Evolutionary conservation across 1,140 invertebrate genomes (phyloP).

Genomic region (Hyphantria cunea): DNA sequence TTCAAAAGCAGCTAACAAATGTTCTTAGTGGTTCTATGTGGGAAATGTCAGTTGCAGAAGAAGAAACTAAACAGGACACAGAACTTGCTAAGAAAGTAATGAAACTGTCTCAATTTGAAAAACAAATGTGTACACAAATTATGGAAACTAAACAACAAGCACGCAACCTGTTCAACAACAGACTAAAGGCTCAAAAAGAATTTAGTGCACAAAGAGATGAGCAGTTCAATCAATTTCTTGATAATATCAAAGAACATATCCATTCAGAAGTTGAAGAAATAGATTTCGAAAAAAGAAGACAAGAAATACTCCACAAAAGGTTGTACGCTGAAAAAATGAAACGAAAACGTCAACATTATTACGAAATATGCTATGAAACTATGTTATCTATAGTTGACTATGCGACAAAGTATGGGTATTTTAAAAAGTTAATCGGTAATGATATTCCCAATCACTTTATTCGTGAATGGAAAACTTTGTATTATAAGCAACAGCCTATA

Average conservation of each 20-base stretch:
- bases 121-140: slow-evolving; percentile 83
- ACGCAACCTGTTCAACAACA: slow-evolving; percentile 79
- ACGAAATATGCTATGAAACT: slow-evolving; percentile 78
- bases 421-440: slow-evolving; percentile 63
- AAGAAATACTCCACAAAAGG: slow-evolving; percentile 78
- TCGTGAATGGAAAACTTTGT: slow-evolving; percentile 81
- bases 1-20: slow-evolving; percentile 68
- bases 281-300: slow-evolving; percentile 79
- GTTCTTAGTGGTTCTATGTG: slow-evolving; percentile 62
- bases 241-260: slow-evolving; percentile 73
- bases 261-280: slow-evolving; percentile 70
- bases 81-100: slow-evolving; percentile 81
- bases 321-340: slow-evolving; percentile 77
- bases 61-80: slow-evolving; percentile 78
- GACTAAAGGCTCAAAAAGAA: slow-evolving; percentile 74
- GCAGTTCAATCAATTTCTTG: slow-evolving; percentile 71
- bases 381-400: slow-evolving; percentile 81
- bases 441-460: slow-evolving; percentile 74
- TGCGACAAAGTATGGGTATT: slow-evolving; percentile 78
- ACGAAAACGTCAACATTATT: slow-evolving; percentile 68
- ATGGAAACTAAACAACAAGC: slow-evolving; percentile 82
- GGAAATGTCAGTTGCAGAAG: slow-evolving; percentile 68
- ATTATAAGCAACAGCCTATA: slow-evolving; percentile 79
- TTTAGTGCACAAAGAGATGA: slow-evolving; percentile 73
- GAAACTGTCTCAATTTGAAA: slow-evolving; percentile 84